phyloP scores from a whole-genome alignment of 2,113 vertebrate genomes.

The Oncorhynchus nerka region DNA sequence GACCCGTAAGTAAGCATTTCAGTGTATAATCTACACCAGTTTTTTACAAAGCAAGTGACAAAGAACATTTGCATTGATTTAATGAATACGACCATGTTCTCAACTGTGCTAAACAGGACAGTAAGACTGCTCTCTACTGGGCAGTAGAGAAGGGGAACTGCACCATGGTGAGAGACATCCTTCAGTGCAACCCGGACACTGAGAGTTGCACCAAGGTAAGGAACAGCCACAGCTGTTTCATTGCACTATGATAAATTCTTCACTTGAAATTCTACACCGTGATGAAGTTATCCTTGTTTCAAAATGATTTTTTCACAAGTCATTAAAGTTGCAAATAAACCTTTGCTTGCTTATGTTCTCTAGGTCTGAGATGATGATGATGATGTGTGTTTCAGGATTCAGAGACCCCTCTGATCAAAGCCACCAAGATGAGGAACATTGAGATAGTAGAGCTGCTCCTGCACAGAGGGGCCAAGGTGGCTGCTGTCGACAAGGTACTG shows the following conservation, averaged over 20 bases:
- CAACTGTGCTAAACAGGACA: slow-evolving; percentile 76
- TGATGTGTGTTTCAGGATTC: slow-evolving; percentile 78
- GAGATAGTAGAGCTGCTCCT: slow-evolving; percentile 95
- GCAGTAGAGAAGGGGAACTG: slow-evolving; percentile 96
- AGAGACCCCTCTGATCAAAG: slow-evolving; percentile 96
- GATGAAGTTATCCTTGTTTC: too few relatives aligned
- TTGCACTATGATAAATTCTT: too few relatives aligned
- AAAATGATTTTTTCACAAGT: too few relatives aligned
- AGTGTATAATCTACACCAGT: too few relatives aligned
- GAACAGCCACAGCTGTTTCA: slow-evolving; percentile 13
- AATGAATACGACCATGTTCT: not conserved
- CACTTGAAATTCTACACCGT: too few relatives aligned
- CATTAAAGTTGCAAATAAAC: too few relatives aligned
- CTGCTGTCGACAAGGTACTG: slow-evolving; percentile 89
- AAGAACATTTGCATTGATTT: too few relatives aligned
- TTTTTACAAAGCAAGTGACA: too few relatives aligned
- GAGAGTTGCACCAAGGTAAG: slow-evolving; percentile 94
- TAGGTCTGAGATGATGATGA: not conserved
- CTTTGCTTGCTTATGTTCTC: not conserved
- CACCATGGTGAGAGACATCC: slow-evolving; percentile 94
- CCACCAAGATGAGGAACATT: slow-evolving; percentile 98
- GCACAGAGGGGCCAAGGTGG: slow-evolving; percentile 96
- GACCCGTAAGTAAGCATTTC: too few relatives aligned
- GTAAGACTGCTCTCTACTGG: slow-evolving; percentile 97
- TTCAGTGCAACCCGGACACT: slow-evolving; percentile 96